These are phyloP conservation scores for Drosophila prolongata DNA, from an alignment of 2,888 invertebrate species.

Conservation along the genomic window DNA sequence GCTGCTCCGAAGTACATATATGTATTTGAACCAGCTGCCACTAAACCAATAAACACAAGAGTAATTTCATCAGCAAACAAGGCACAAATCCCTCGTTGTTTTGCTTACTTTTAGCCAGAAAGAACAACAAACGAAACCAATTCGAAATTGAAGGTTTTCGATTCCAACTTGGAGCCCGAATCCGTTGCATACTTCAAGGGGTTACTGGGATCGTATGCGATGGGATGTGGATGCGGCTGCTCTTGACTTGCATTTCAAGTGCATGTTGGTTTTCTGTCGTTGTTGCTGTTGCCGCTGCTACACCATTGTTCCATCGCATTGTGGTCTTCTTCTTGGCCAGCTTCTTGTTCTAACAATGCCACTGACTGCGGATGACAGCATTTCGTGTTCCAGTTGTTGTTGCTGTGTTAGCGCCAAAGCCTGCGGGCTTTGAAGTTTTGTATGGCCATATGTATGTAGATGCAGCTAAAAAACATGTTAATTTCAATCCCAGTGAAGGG, in stretches of 20 bases:
- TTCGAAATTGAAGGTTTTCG: slow-evolving; percentile 28
- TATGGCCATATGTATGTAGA: slow-evolving; percentile 1
- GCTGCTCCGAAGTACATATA: background rate
- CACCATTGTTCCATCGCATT: slow-evolving; percentile 38
- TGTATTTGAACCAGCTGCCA: background rate
- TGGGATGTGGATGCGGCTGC: slow-evolving; percentile 44
- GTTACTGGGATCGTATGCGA: slow-evolving; percentile 6
- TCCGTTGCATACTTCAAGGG: slow-evolving; percentile 39
- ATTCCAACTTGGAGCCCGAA: background rate
- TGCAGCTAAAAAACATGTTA: slow-evolving; percentile 29
- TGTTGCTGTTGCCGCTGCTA: background rate
- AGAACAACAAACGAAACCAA: slow-evolving; percentile 44
- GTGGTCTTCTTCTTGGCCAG: slow-evolving; percentile 21
- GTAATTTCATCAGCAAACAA: slow-evolving; percentile 66
- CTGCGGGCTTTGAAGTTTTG: slow-evolving; percentile 10
- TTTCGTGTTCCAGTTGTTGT: slow-evolving; percentile 44
- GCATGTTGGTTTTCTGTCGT: slow-evolving; percentile 42
- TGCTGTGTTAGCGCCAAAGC: slow-evolving; percentile 24
- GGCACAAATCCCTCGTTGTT: slow-evolving; percentile 41
- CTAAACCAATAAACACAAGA: slow-evolving; percentile 46
- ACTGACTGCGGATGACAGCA: slow-evolving; percentile 67
- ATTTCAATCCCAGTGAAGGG: slow-evolving; percentile 18
- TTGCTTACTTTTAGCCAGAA: slow-evolving; percentile 31
- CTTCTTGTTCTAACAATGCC: slow-evolving; percentile 55
- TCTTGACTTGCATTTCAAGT: slow-evolving; percentile 69